These are phyloP conservation scores for Chunga burmeisteri DNA, from an alignment of 2,113 vertebrate genomes.

Conservation along the genomic window DNA sequence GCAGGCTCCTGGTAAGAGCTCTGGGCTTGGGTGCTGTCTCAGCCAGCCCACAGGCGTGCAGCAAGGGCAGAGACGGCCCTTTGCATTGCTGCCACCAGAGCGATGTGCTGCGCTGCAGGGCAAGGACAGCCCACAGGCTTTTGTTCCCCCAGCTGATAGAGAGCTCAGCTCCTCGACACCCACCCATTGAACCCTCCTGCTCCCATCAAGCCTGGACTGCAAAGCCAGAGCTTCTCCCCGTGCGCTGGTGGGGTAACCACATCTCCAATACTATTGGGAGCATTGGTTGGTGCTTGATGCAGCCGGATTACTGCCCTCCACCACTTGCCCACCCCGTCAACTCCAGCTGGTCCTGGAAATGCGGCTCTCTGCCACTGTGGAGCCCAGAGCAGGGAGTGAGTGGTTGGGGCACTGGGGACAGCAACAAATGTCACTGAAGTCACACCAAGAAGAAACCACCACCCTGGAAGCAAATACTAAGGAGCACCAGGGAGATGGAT, in stretches of 20 bases:
- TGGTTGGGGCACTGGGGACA: not conserved
- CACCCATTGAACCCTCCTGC: rapidly evolving
- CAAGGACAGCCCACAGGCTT: not conserved
- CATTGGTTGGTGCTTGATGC: rapidly evolving
- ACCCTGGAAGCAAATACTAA: not conserved
- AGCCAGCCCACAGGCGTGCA: rapidly evolving
- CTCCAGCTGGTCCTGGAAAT: not conserved
- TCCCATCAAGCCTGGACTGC: not conserved
- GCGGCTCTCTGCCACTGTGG: not conserved
- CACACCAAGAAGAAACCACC: not conserved
- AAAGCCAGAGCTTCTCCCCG: not conserved
- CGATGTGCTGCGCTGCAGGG: not conserved
- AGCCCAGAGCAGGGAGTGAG: not conserved
- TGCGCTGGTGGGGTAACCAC: not conserved
- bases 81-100: not conserved
- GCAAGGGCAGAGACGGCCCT: not conserved
- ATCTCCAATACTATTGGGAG: not conserved
- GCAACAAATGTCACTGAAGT: not conserved
- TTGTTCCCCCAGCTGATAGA: rapidly evolving
- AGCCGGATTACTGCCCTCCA: rapidly evolving
- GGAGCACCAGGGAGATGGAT: not conserved
- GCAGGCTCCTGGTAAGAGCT: rapidly evolving
- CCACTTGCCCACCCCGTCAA: not conserved
- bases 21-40: not conserved
- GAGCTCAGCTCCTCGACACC: not conserved